Conservation (phyloP, 2,888 invertebrate species). For the Horisme vitalbata region DNA sequence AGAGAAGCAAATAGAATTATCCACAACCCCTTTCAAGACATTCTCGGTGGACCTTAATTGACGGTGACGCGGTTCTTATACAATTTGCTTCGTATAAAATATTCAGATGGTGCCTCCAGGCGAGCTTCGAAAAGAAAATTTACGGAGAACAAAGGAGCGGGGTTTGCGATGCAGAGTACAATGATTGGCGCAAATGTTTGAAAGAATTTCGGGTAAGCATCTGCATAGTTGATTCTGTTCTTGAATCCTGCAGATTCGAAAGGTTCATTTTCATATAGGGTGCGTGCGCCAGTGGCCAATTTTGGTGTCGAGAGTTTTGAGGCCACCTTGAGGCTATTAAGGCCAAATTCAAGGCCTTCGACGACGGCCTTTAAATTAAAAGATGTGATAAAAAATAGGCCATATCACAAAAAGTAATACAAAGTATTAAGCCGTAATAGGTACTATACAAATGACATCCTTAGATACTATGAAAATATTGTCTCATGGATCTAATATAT, state of each 20-base stretch:
- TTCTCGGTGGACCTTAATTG: constrained; percentile 36
- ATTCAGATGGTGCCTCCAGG: constrained; percentile 33
- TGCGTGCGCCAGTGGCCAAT: too few species aligned
- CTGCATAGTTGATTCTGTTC: constrained; percentile 22
- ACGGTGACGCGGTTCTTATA: constrained; percentile 39
- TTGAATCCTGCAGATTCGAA: constrained; percentile 13
- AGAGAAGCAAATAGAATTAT: constrained; percentile 38
- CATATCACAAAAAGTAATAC: too few species aligned
- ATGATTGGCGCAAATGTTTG: constrained; percentile 39
- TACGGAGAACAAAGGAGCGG: constrained; percentile 41
- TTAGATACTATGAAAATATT: too few species aligned
- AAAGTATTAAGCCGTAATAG: too few species aligned
- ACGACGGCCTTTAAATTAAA: too few species aligned
- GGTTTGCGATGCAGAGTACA: constrained; percentile 35
- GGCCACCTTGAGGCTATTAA: too few species aligned
- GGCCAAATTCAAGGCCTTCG: too few species aligned
- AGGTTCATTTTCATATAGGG: constrained; percentile 3
- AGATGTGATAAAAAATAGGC: too few species aligned
- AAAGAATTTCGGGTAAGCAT: constrained; percentile 37
- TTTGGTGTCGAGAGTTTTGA: too few species aligned
- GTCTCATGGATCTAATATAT: too few species aligned
- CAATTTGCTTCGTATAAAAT: constrained; percentile 41
- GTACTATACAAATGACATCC: too few species aligned
- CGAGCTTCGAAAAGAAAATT: constrained; percentile 38
- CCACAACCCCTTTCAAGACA: constrained; percentile 32